Base-by-base conservation (phyloP, 64 coral and sea anemone species). In the Actinia equina region DNA sequence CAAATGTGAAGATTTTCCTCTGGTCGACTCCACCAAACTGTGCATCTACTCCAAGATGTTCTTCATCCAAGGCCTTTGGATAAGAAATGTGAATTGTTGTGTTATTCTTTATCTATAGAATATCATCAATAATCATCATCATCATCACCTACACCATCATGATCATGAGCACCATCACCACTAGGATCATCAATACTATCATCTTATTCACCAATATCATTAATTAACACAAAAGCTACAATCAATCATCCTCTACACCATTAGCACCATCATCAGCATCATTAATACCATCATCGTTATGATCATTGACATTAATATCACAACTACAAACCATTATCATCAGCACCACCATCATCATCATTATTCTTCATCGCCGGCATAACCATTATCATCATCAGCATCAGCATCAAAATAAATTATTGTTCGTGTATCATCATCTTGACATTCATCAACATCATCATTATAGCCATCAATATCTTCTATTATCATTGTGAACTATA, bases 11-110 rank as follows among this genome's bases (percentile, higher is more conserved):
- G 41, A 99, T 99, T 88, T 99, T 99, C 26, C 97, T 90, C 61
- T 99, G 97, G 86, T 99, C 97, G 2, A 99, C 93, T 55, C 97
- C 97, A 67, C 97, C 97, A 93, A 99, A 99, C 86, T 99, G 97
- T 22, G 97, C 97, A 86, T 99, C 97, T 52, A 95, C 93, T 59
- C 86, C 83, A 9, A 99, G 88, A 62, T 95, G 92, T 83, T 99
- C 93, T 52, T 99, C 97, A 87, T 99, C 97, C 77, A 99, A 84
- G 25, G 97, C 97, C 97, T 99, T 37, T 37, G 15, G 15, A 74
- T 11, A 74, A 74, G 11, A 1, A 74, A 41, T 12, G 2, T 11
- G 41, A 41, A 41, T 4, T 22, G 2, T 49, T 49, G 7, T 49
- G 46, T 6, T 4, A 60, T 17, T 60, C 17, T 60, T 60, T 19